Evolutionary conservation across 2,797 vertebrate genomes (phyloP).

Genomic region (Sphenodon punctatus): DNA sequence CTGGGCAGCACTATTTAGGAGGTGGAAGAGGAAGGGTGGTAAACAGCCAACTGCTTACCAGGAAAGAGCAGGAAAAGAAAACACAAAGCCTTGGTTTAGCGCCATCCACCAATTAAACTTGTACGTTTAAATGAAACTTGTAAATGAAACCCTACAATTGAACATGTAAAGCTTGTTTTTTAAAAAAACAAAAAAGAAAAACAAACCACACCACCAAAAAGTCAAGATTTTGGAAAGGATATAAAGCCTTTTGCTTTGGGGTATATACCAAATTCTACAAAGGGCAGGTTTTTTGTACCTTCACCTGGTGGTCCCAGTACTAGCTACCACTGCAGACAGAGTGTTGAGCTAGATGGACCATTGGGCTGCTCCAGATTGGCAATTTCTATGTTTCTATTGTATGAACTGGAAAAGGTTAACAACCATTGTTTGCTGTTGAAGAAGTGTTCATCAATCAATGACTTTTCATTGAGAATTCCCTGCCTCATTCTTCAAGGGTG

Average conservation of each 20-base stretch:
- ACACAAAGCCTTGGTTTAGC: neutral
- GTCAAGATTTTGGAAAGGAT: neutral
- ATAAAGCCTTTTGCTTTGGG: neutral
- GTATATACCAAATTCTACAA: neutral
- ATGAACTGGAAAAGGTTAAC: neutral
- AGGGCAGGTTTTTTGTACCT: neutral
- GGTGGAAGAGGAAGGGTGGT: no score
- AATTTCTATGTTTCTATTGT: neutral
- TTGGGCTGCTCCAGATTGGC: neutral
- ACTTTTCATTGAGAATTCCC: neutral
- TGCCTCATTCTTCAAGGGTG: neutral
- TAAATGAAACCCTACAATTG: no score
- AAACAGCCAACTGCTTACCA: neutral
- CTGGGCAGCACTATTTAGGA: no score
- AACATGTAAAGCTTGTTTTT: no score
- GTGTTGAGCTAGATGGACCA: no score
- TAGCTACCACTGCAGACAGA: neutral
- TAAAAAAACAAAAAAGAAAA: no score
- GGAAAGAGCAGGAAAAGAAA: neutral
- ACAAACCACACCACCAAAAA: neutral
- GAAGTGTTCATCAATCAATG: neutral
- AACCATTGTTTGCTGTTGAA: neutral
- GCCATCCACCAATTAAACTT: no score
- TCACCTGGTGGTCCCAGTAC: neutral
- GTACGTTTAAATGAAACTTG: no score